Evolutionary conservation across 2,113 vertebrate genomes (phyloP).

Genomic region (Sebastes schlegelii): DNA sequence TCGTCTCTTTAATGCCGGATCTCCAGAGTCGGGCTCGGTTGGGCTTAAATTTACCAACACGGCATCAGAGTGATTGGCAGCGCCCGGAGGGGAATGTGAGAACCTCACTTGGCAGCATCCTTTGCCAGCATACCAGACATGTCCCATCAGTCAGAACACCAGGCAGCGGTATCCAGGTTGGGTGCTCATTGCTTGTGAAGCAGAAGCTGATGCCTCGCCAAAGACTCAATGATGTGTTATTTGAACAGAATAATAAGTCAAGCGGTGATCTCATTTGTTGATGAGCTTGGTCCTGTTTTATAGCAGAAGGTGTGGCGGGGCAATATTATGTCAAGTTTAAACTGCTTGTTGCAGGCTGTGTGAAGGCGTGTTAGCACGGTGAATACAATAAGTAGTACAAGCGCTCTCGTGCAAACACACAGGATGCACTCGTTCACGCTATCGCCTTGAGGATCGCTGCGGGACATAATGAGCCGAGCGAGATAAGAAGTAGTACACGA

Average conservation of each 20-base stretch:
- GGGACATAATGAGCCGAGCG: conserved; percentile 36
- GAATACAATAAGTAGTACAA: not conserved
- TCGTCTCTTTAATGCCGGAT: conserved; percentile 24
- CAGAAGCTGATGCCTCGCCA: conserved; percentile 26
- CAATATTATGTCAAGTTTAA: conserved; percentile 2
- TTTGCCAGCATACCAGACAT: conserved; percentile 31
- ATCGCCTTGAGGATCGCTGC: conserved; percentile 43
- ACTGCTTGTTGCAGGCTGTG: not conserved
- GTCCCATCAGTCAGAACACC: conserved; percentile 44
- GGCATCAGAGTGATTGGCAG: conserved; percentile 42
- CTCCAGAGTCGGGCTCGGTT: conserved; percentile 13
- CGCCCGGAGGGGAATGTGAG: not conserved
- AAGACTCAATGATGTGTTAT: conserved; percentile 13
- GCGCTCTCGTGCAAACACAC: conserved; percentile 14
- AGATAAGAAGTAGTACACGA: conserved; percentile 36
- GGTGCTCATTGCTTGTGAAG: conserved; percentile 31
- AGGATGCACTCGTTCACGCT: conserved; percentile 22
- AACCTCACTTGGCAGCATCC: conserved; percentile 43
- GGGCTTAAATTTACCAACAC: conserved; percentile 29
- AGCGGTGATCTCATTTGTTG: conserved; percentile 29
- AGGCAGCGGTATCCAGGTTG: conserved; percentile 16
- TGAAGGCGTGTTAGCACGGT: not conserved
- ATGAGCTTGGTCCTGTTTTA: conserved; percentile 14
- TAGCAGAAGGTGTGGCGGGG: not conserved
- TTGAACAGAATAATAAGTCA: conserved; percentile 21